Conservation (phyloP, 2,888 invertebrate genomes). For the Arctia plantaginis region DNA sequence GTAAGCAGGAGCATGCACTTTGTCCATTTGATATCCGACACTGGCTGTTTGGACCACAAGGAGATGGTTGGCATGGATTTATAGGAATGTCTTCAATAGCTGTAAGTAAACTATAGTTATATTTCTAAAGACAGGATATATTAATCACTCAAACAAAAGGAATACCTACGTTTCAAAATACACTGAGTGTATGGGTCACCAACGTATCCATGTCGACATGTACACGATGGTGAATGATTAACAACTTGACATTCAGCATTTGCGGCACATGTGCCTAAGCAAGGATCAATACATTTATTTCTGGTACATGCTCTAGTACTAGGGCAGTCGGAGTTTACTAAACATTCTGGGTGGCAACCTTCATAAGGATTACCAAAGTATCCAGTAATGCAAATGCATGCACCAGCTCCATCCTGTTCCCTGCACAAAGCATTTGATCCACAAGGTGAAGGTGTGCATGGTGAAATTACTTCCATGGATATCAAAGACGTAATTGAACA, state of each 20-base stretch:
- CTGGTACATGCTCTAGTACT: constrained; percentile 90
- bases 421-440: constrained; percentile 88
- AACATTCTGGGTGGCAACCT: constrained; percentile 91
- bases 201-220: constrained; percentile 88
- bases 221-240: constrained; percentile 90
- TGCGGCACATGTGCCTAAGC: constrained; percentile 91
- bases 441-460: constrained; percentile 88
- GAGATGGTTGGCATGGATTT: constrained; percentile 87
- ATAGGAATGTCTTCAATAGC: constrained; percentile 69
- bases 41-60: constrained; percentile 88
- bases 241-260: constrained; percentile 92
- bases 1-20: constrained; percentile 90
- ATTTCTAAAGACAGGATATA: background rate
- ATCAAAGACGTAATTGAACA: constrained; percentile 76
- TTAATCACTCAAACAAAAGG: background rate
- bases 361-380: constrained; percentile 93
- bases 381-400: constrained; percentile 90
- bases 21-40: constrained; percentile 86
- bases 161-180: constrained; percentile 69
- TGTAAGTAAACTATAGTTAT: constrained; percentile 49
- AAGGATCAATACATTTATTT: constrained; percentile 92
- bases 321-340: constrained; percentile 90
- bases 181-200: constrained; percentile 91
- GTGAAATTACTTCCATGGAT: constrained; percentile 74
- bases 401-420: constrained; percentile 86